These are phyloP conservation scores for Lytechinus variegatus DNA, from an alignment of 35 echinoderm and acorn worm species.

Conservation along the genomic window DNA sequence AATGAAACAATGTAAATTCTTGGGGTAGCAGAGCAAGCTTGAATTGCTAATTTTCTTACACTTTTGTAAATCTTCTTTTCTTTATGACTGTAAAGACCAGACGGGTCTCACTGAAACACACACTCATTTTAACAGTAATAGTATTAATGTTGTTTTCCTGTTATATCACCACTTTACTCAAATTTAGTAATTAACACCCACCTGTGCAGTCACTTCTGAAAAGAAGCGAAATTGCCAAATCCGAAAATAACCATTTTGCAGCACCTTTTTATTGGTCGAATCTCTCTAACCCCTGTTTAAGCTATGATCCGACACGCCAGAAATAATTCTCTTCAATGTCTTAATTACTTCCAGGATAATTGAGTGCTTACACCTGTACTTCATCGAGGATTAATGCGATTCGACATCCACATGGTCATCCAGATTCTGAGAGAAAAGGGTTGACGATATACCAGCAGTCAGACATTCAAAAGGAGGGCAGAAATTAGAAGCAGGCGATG, in stretches of 20 bases:
- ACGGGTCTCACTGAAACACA: neutral
- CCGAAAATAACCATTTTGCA: neutral
- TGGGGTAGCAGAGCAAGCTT: neutral
- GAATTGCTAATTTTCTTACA: too few relatives aligned
- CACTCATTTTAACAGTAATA: neutral
- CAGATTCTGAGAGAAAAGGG: neutral
- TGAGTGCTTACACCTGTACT: constrained; percentile 32
- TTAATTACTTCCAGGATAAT: constrained; percentile 41
- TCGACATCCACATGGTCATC: neutral
- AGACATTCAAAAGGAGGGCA: neutral
- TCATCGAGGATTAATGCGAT: constrained; percentile 5
- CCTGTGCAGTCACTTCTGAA: neutral
- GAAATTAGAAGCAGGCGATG: constrained; percentile 15
- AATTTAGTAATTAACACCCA: neutral
- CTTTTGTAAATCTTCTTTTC: neutral
- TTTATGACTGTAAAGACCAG: neutral
- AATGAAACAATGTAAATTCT: neutral
- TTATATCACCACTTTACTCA: neutral
- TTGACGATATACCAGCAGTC: neutral
- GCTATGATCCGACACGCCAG: constrained; percentile 15
- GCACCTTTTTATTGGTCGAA: neutral
- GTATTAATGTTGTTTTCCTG: neutral
- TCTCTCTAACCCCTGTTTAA: neutral
- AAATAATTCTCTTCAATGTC: constrained; percentile 25
- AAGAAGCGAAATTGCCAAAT: neutral